phyloP scores from a whole-genome alignment of 1,140 invertebrate genomes.

The Arctopsyche grandis region DNA sequence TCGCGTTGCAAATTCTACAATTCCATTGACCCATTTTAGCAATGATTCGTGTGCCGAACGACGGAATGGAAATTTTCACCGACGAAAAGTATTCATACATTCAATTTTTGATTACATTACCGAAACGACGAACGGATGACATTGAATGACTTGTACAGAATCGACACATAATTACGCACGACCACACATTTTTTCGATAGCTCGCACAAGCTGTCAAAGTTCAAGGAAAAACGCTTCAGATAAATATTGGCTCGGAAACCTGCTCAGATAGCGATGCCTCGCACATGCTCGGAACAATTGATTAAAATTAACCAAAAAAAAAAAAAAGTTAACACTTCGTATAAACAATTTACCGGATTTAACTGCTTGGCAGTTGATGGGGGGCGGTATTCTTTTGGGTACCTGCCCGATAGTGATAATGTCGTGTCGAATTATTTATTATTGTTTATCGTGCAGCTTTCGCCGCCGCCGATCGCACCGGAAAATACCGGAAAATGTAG shows the following conservation, averaged over 20 bases:
- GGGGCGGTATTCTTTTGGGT: neutral
- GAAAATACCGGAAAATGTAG: constrained; percentile 15
- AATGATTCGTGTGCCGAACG: too few species aligned
- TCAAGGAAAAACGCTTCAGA: neutral
- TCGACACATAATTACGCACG: too few species aligned
- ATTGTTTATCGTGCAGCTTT: neutral
- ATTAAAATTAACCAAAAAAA: neutral
- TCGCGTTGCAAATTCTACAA: neutral
- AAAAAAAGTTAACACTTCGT: neutral
- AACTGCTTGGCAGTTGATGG: neutral
- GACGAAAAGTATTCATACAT: neutral
- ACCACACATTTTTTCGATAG: neutral
- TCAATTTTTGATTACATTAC: neutral
- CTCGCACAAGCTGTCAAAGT: neutral
- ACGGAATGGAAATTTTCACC: too few species aligned
- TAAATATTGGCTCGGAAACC: constrained; percentile 9
- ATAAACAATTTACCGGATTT: constrained; percentile 6
- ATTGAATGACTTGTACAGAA: neutral
- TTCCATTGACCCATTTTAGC: neutral
- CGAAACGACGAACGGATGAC: neutral
- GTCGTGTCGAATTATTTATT: neutral
- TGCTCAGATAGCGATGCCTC: neutral
- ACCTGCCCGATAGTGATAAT: neutral
- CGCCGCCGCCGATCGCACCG: neutral
- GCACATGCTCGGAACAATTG: neutral